phyloP scores from a whole-genome alignment of 37 sponge, comb jelly and placozoan genomes.

The Hexactinellida sp. region DNA sequence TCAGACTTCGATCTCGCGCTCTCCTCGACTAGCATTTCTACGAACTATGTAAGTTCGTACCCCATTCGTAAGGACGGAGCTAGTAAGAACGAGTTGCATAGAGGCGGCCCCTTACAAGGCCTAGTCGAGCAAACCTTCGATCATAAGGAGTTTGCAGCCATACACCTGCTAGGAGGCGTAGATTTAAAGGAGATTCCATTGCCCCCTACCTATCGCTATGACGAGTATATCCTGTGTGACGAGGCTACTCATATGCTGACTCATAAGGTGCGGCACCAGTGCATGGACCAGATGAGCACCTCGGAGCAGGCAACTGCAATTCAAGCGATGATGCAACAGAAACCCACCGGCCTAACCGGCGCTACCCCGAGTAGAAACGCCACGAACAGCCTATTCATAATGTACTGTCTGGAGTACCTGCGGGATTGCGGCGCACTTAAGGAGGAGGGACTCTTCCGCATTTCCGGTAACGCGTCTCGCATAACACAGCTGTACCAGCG shows the following conservation, averaged over 20 bases:
- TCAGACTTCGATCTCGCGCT: not conserved
- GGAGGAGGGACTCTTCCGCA: not conserved
- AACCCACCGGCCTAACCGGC: not conserved
- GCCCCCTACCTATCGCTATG: not conserved
- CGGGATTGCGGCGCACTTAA: not conserved
- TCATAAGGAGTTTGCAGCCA: not conserved
- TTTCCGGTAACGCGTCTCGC: not conserved
- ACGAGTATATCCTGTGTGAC: not conserved
- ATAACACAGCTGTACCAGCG: not conserved
- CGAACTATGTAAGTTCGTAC: not conserved
- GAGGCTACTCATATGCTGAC: not conserved
- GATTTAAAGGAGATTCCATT: not conserved
- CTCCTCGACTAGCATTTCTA: not conserved
- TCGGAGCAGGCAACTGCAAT: not conserved
- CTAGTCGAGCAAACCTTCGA: not conserved
- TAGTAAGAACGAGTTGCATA: not conserved
- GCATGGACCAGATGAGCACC: not conserved
- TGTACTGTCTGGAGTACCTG: not conserved
- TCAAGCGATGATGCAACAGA: constrained; percentile 2
- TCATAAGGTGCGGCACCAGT: not conserved
- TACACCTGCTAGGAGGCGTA: not conserved
- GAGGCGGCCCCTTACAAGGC: not conserved
- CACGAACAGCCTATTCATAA: not conserved
- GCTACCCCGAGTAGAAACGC: not conserved
- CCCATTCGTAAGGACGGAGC: not conserved